phyloP scores from a whole-genome alignment of 2,888 invertebrate species.

The Psylliodes chrysocephalus region DNA sequence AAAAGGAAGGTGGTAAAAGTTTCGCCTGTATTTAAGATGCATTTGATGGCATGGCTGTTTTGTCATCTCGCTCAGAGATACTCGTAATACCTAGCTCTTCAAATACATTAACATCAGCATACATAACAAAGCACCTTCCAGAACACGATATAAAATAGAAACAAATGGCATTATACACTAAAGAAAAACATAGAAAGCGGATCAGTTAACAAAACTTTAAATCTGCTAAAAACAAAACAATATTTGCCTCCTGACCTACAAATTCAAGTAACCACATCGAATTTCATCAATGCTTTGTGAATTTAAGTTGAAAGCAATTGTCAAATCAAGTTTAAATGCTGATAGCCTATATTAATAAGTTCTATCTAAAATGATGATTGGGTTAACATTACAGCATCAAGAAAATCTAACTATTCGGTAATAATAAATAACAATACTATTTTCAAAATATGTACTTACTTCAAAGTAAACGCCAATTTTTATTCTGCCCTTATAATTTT shows the following conservation, averaged over 20 bases:
- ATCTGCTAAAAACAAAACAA: constrained; percentile 14
- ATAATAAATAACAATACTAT: constrained; percentile 6
- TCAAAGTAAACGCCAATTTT: constrained; percentile 27
- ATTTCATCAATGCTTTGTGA: constrained; percentile 9
- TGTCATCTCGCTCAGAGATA: constrained; percentile 23
- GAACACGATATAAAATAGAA: neutral
- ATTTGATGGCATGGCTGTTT: constrained; percentile 14
- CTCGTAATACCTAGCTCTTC: constrained; percentile 9
- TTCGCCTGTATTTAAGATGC: neutral
- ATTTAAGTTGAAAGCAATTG: constrained; percentile 12
- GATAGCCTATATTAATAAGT: no score
- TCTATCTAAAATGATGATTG: no score
- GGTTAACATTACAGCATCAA: neutral
- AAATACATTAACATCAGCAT: neutral
- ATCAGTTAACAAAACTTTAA: constrained; percentile 9
- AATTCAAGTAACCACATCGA: constrained; percentile 6
- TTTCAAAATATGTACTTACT: constrained; percentile 17
- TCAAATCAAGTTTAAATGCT: neutral
- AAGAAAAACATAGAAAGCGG: constrained; percentile 7
- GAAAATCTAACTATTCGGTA: constrained; percentile 1
- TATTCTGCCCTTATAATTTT: constrained; percentile 32
- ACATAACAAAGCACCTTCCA: constrained; percentile 1
- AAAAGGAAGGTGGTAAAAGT: constrained; percentile 5
- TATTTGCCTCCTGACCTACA: constrained; percentile 2
- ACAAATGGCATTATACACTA: neutral